Base-by-base conservation (phyloP, 2,113 vertebrate species). In the Sylvia atricapilla region DNA sequence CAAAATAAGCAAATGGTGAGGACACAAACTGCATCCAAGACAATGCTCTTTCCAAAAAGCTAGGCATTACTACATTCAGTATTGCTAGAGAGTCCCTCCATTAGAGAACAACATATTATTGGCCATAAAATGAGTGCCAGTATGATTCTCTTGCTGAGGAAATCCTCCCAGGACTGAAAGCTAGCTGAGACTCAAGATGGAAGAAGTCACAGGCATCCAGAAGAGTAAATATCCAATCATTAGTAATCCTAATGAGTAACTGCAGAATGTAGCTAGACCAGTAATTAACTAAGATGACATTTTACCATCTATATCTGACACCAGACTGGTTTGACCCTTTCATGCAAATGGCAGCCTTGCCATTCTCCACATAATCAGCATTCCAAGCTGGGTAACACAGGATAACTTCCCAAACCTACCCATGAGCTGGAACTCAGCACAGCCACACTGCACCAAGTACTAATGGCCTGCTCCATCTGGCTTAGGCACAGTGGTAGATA, bases 191-290 rank as follows among this genome's bases (percentile, higher is more conserved):
- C 46, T 73, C 75, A 83, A 39, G 43, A 69, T 2, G 18, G 67
- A 95, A 83, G 69, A 68, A 75, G 46, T 28, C 11, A 1, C 0
- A 70, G 50, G 16, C 50, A 90, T 50, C 68, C 70, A 80, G 27
- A 88, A 70, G 23, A 70, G n/a, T 62, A 83, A 88, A 86, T 50
- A 69, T 18, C 7, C 55, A 11, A 44, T 19, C 79, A 83, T 80
- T 55, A 92, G 75, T 90, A 93, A 92, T 20, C 59, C 79, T 69
- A 90, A 90, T 58, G 50, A 96, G 68, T 77, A 93, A 97, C 24
- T 39, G 20, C 55, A 88, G 82, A 95, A 80, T 35, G 85, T 21
- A 88, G 41, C 35, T 59, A 69, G 41, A 76, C 74, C 35, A 93
- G 82, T 31, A 89, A 87, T 78, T 84, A 91, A 90, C 59, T 24